Conservation (phyloP, 2,113 vertebrate species). For the Deroptyus accipitrinus region DNA sequence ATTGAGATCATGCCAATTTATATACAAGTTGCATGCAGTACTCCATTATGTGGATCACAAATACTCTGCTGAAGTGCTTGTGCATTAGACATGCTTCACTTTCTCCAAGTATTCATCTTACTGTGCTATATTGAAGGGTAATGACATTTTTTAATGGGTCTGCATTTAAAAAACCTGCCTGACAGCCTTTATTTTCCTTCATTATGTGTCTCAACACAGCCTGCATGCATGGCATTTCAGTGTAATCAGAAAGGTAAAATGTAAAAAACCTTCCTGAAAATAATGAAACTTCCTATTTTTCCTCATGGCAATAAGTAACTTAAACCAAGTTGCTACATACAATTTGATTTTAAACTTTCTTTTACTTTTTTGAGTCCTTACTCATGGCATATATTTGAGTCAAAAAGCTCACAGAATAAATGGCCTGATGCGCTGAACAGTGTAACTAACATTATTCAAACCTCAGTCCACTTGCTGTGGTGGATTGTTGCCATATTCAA, state of each 20-base stretch:
- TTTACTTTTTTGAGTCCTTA: neutral
- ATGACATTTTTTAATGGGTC: neutral
- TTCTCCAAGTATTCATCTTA: neutral
- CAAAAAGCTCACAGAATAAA: neutral
- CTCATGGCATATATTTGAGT: neutral
- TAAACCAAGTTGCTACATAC: neutral
- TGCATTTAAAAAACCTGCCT: neutral
- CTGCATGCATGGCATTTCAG: neutral
- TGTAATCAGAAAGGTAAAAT: neutral
- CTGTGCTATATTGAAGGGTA: neutral
- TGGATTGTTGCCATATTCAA: neutral
- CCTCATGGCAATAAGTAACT: neutral
- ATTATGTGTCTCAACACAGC: neutral
- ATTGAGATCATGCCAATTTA: neutral
- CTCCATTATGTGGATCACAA: neutral
- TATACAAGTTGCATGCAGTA: neutral
- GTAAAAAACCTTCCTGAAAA: neutral
- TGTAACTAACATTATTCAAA: neutral
- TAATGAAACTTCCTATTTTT: neutral
- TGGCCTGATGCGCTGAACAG: neutral
- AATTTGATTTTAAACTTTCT: neutral
- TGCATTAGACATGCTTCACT: neutral
- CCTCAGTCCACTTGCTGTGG: neutral
- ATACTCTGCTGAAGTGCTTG: neutral
- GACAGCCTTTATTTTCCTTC: neutral